Evolutionary conservation across 2,113 vertebrate genomes (phyloP).

Genomic region (Forbesichthys papilliferus): DNA sequence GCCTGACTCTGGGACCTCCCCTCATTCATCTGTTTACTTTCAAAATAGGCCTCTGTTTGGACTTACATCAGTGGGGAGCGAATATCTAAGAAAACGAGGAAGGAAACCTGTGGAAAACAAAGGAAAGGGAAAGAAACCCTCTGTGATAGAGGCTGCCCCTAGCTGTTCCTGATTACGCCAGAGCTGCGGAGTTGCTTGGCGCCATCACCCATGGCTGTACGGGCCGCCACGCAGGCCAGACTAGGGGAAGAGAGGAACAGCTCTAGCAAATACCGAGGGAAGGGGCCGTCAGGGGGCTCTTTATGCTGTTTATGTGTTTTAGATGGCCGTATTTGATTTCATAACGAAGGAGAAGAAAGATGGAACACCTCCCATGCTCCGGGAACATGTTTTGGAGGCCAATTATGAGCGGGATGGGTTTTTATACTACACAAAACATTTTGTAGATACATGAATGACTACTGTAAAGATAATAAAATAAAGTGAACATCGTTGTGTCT

Average conservation of each 20-base stretch:
- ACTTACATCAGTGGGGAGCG: constrained; percentile 81
- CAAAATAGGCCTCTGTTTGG: constrained; percentile 82
- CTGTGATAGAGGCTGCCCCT: constrained; percentile 76
- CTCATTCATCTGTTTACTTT: constrained; percentile 82
- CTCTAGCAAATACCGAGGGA: constrained; percentile 64
- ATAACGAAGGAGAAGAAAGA: constrained; percentile 62
- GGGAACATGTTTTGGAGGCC: constrained; percentile 47
- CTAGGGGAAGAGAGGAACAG: constrained; percentile 67
- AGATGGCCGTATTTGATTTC: constrained; percentile 75
- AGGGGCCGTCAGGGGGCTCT: constrained; percentile 59
- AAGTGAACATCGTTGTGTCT: neutral
- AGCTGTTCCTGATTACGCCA: constrained; percentile 78
- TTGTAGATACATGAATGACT: neutral
- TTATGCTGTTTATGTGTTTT: constrained; percentile 73
- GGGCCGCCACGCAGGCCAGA: constrained; percentile 71
- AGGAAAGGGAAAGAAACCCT: constrained; percentile 83
- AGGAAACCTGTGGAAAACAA: constrained; percentile 84
- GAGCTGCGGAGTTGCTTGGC: constrained; percentile 72
- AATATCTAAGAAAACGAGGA: constrained; percentile 85
- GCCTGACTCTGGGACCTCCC: constrained; percentile 70
- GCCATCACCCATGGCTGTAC: constrained; percentile 76
- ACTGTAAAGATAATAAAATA: neutral
- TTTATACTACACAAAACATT: constrained; percentile 19
- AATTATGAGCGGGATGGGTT: constrained; percentile 44
- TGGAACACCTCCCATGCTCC: constrained; percentile 42